Base-by-base conservation (phyloP, 2,113 vertebrate genomes). In the Strigops habroptila region DNA sequence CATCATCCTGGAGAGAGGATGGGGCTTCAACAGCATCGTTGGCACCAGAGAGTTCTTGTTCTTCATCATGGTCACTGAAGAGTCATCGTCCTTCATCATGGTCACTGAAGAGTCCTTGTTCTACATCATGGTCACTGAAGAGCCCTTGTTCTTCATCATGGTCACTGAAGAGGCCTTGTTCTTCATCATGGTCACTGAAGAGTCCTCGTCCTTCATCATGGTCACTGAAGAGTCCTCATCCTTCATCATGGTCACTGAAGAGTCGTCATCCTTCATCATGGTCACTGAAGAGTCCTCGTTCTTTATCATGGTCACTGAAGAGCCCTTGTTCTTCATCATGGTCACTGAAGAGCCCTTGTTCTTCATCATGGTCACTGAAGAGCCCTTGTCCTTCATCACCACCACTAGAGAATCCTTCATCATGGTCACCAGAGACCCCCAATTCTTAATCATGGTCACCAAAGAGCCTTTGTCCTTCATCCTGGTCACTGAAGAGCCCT, bases 361-460 rank as follows among this genome's bases (percentile, higher is more conserved):
- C 75, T 60, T 69, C 8, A 2, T 35, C 16, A 5, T 33, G 5
- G 1, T 53, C 55, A 9, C 6, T 37, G 3, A 4, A 43, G 28
- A 52, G 76, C 35, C 39, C 7, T 13, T 22, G 39, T 4, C 39
- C 37, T 35, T 65, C 18, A 1, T n/a, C n/a, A n/a, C n/a, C n/a
- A n/a, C n/a, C n/a, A n/a, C n/a, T n/a, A n/a, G n/a, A n/a, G n/a
- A n/a, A n/a, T n/a, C n/a, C n/a, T 8, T 16, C 53, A 3, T 3
- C 30, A 30, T 35, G 27, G 22, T 51, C 25, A 27, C 15, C 15
- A 25, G 5, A 4, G 30, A 71, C 23, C 44, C 55, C 24, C 60
- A 0, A 0, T 4, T 9, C 37, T 35, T 84, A 25, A 9, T 31
- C 2, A 3, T 18, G 5, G 18, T 52, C 82, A 23, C 8, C 41